Evolutionary conservation across 2,797 vertebrate genomes (phyloP).

Genomic region (Ceryle rudis): DNA sequence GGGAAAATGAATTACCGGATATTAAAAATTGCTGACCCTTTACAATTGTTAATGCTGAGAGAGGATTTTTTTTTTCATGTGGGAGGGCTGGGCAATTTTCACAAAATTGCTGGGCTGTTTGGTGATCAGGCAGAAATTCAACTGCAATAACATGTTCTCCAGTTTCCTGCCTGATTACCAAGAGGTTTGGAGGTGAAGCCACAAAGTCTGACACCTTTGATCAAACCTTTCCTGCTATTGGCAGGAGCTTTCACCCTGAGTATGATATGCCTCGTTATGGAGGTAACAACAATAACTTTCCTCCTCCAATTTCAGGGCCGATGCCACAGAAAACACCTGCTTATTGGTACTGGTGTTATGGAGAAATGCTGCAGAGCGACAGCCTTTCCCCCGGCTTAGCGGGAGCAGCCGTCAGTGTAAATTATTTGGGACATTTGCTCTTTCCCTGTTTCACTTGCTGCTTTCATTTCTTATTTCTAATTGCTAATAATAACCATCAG

Average conservation of each 20-base stretch:
- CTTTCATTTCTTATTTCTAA: neutral
- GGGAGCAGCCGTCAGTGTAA: neutral
- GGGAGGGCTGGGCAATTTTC: conserved; percentile 46
- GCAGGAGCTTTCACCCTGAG: neutral
- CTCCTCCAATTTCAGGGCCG: neutral
- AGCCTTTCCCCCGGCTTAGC: neutral
- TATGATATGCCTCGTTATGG: fast-evolving
- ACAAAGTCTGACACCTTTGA: conserved; percentile 10
- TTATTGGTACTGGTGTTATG: neutral
- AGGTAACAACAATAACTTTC: neutral
- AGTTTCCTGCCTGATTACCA: neutral
- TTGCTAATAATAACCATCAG: neutral
- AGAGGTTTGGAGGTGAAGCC: conserved; percentile 23
- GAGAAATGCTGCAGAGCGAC: neutral
- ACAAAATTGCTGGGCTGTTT: conserved; percentile 18
- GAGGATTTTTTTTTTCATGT: conserved; percentile 27
- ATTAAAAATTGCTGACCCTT: conserved; percentile 60
- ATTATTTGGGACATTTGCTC: neutral
- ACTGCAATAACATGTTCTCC: conserved; percentile 42
- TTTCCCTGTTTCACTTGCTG: neutral
- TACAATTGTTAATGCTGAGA: conserved; percentile 9
- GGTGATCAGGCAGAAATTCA: conserved; percentile 53
- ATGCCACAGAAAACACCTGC: conserved; percentile 10
- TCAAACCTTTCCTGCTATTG: conserved; percentile 16
- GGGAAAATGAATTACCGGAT: neutral